Conservation (phyloP, 2,797 vertebrate species). For the Danio albolineatus region DNA sequence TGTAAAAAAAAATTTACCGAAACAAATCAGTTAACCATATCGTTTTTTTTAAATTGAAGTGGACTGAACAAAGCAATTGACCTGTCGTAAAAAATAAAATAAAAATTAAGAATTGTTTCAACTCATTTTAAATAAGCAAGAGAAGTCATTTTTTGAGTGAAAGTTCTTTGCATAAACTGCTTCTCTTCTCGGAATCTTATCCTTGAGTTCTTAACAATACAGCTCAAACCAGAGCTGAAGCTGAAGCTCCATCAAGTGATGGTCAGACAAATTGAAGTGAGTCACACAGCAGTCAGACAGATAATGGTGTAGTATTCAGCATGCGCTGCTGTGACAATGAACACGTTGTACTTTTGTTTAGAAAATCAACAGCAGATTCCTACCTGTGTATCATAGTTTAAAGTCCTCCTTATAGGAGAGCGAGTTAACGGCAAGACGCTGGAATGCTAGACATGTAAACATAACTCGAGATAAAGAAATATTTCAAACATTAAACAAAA, state of each 20-base stretch:
- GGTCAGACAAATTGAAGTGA: neutral
- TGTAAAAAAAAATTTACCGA: no score
- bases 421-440: neutral
- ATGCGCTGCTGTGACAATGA: neutral
- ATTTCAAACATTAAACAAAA: neutral
- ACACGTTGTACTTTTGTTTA: neutral
- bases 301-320: neutral
- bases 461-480: neutral
- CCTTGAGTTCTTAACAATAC: neutral
- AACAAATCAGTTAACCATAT: no score
- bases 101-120: no score
- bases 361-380: neutral
- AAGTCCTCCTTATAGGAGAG: neutral
- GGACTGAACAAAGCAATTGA: no score
- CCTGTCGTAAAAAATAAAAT: no score
- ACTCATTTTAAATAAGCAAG: no score
- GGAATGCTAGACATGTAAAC: neutral
- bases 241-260: neutral
- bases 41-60: no score
- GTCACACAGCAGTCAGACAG: constrained; percentile 7
- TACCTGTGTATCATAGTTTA: neutral
- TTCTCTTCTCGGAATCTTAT: neutral
- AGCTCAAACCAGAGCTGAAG: neutral
- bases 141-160: no score
- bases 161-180: neutral